Conservation (phyloP, 1,140 invertebrate genomes). For the Lanistes nyassanus region DNA sequence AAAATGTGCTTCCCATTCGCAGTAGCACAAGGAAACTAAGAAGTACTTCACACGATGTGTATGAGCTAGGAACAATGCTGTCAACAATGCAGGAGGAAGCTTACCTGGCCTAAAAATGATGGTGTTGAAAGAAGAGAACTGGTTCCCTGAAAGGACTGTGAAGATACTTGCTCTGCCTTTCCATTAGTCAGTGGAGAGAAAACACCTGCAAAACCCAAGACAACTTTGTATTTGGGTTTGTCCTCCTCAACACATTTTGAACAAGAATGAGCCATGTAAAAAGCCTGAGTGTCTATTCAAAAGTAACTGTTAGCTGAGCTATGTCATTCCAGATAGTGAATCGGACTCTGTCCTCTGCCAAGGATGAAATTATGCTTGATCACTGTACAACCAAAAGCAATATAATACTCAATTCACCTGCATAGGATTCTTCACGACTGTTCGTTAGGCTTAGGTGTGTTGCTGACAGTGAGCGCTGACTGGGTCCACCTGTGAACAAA, state of each 20-base stretch:
- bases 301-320: too few species aligned
- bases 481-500: background rate
- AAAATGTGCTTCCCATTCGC: too few species aligned
- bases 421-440: background rate
- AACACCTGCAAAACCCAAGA: conserved; percentile 4
- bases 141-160: background rate
- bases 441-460: conserved; percentile 8
- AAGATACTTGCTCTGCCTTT: background rate
- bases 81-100: too few species aligned
- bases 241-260: too few species aligned
- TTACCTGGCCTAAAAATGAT: conserved; percentile 9
- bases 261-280: too few species aligned
- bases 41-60: too few species aligned
- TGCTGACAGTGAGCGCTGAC: conserved; percentile 14
- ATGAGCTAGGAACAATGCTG: too few species aligned
- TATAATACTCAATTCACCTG: background rate
- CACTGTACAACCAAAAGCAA: background rate
- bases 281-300: too few species aligned
- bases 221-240: too few species aligned
- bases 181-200: conserved; percentile 17
- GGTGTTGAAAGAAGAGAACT: conserved; percentile 6
- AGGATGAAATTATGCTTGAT: background rate
- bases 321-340: background rate
- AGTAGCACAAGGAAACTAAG: too few species aligned
- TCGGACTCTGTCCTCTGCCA: background rate